Base-by-base conservation (phyloP, 2,113 vertebrate genomes). In the Canis aureus region DNA sequence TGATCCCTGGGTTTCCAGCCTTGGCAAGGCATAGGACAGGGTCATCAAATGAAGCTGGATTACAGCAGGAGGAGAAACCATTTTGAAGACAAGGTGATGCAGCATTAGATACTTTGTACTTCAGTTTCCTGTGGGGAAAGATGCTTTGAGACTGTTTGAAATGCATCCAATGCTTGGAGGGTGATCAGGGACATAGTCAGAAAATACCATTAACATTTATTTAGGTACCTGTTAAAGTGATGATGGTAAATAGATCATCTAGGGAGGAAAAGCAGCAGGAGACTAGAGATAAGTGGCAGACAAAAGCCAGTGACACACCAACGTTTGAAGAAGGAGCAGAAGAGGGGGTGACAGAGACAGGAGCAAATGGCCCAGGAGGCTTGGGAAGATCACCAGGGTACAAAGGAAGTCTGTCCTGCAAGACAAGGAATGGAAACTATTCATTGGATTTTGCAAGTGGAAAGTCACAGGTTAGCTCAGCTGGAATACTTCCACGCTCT, bases 341-440 rank as follows among this genome's bases (percentile, higher is more conserved):
- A 16, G 73, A 67, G 20, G 16, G 27, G 27, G 15, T 11, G 1
- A 5, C 0, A 27, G n/a, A 55, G 8, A 23, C 2, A 19, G n/a
- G 57, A 71, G 12, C 38, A 60, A 43, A 25, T 15, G 15, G 11
- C 5, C 16, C 5, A 2, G 5, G 35, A 79, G 22, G 16, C 0
- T 27, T 64, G 57, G 23, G 32, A 9, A 12, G 27, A 16, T 38
- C 43, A 17, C 11, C 22, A 35, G 49, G 22, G 16, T 20, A 3
- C 0, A 0, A 38, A 5, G 3, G 49, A 38, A 32, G 11, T 27
- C 17, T 10, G 38, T 69, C 59, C 29, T 11, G 35, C 13, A 19
- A 88, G 62, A 51, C 35, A n/a, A 73, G 32, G 25, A 43, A 66
- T 25, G 3, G 4, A 71, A 51, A 71, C 60, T 11, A 6, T 6